A percentile compares a stretch with the other conserved stretches of the same genome.
Conservation (phyloP, 2,113 vertebrate genomes). For the Pipa parva region DNA sequence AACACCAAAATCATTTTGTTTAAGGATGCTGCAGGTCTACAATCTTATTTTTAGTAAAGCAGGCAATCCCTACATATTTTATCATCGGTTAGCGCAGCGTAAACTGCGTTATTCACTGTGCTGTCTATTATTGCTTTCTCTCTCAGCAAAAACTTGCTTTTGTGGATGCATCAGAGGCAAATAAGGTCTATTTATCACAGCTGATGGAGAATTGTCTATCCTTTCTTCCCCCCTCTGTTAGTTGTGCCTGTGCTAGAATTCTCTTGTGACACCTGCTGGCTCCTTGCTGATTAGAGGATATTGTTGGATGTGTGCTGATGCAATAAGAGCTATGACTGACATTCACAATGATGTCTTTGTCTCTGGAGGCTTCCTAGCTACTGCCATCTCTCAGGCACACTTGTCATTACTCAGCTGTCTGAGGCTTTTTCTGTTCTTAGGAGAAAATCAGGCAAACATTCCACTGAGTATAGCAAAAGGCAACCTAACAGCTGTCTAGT, state of each 20-base stretch:
- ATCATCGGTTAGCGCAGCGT: too few relatives aligned
- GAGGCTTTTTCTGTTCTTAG: slow-evolving; percentile 14
- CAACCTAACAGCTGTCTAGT: slow-evolving; percentile 14
- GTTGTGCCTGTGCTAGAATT: neutral
- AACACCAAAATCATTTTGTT: too few relatives aligned
- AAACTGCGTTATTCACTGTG: too few relatives aligned
- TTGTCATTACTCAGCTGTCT: slow-evolving; percentile 11
- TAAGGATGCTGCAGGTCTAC: too few relatives aligned
- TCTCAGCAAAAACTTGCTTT: neutral
- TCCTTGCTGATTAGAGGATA: slow-evolving; percentile 6
- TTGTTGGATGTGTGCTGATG: slow-evolving; percentile 10
- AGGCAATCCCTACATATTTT: too few relatives aligned
- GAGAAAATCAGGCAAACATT: slow-evolving; percentile 28
- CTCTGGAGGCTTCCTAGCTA: neutral
- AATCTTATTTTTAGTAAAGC: too few relatives aligned
- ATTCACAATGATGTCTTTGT: neutral
- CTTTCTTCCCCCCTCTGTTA: neutral
- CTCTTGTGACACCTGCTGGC: neutral
- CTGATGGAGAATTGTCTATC: too few relatives aligned
- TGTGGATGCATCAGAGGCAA: neutral
- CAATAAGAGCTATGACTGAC: slow-evolving; percentile 23
- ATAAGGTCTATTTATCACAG: too few relatives aligned
- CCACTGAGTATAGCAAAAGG: slow-evolving; percentile 12
- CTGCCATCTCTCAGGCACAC: neutral
- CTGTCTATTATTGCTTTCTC: neutral